These are phyloP conservation scores for Cyclophora punctaria DNA, from an alignment of 2,888 invertebrate species.

Conservation along the genomic window DNA sequence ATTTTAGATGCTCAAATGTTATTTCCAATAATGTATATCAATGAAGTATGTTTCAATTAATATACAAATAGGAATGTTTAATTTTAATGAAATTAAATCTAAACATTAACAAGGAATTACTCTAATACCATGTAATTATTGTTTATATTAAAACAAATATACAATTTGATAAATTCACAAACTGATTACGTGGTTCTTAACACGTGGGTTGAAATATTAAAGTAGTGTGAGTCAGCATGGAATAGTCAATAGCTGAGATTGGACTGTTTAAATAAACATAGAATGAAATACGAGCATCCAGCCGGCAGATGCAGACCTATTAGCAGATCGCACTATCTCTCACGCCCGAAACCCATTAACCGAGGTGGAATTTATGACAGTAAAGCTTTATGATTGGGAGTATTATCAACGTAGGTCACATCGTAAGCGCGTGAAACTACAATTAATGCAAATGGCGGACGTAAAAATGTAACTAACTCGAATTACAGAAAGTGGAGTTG, in stretches of 20 bases:
- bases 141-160: no score
- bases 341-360: constrained; percentile 16
- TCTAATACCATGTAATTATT: no score
- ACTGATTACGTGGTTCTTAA: no score
- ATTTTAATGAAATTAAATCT: no score
- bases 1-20: no score
- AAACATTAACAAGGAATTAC: no score
- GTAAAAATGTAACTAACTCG: constrained; percentile 10
- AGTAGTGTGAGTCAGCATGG: no score
- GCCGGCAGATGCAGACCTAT: constrained; percentile 13
- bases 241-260: background rate
- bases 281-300: constrained; percentile 6
- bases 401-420: constrained; percentile 12
- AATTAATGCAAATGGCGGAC: constrained; percentile 14
- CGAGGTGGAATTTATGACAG: constrained; percentile 17
- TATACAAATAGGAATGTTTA: no score
- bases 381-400: constrained; percentile 16
- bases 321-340: constrained; percentile 17
- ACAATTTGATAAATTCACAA: no score
- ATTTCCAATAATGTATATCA: no score
- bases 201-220: no score
- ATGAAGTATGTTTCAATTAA: no score
- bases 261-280: background rate
- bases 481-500: constrained; percentile 8
- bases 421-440: constrained; percentile 4